A percentile compares a stretch with the other conserved stretches of the same genome.
These are phyloP conservation scores for Sula dactylatra DNA, from an alignment of 2,113 vertebrate genomes.

Conservation along the genomic window DNA sequence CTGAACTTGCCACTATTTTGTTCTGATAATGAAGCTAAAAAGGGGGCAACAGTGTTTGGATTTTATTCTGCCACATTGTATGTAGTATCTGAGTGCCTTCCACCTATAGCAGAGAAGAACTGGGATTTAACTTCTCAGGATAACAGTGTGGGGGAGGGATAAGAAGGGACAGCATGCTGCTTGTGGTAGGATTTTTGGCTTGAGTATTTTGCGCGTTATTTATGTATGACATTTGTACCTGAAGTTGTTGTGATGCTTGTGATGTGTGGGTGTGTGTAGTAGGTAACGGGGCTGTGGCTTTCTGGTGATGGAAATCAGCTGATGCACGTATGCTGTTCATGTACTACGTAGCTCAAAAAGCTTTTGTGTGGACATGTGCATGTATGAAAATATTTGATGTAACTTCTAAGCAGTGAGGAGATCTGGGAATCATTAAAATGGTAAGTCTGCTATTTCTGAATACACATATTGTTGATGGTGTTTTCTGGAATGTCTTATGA, in stretches of 20 bases:
- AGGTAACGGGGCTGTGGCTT: not conserved
- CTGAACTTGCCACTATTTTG: not conserved
- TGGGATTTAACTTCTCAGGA: not conserved
- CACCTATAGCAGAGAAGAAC: not conserved
- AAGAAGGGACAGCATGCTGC: not conserved
- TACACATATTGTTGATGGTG: not conserved
- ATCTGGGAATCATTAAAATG: not conserved
- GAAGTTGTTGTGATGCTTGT: not conserved
- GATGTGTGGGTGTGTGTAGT: not conserved
- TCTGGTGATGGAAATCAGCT: not conserved
- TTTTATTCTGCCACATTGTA: not conserved
- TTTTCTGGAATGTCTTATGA: not conserved
- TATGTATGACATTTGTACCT: not conserved
- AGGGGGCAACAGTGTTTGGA: not conserved
- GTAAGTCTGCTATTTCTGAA: not conserved
- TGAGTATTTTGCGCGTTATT: not conserved
- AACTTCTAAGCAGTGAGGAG: not conserved
- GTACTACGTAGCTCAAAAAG: not conserved
- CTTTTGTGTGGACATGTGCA: not conserved
- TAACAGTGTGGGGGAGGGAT: not conserved
- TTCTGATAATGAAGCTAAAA: not conserved
- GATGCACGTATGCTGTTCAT: not conserved
- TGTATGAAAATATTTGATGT: not conserved
- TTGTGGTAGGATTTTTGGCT: not conserved
- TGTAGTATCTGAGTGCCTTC: not conserved